These are phyloP conservation scores for Caenorhabditis imperialis DNA, from an alignment of 2,888 invertebrate species.

Conservation along the genomic window DNA sequence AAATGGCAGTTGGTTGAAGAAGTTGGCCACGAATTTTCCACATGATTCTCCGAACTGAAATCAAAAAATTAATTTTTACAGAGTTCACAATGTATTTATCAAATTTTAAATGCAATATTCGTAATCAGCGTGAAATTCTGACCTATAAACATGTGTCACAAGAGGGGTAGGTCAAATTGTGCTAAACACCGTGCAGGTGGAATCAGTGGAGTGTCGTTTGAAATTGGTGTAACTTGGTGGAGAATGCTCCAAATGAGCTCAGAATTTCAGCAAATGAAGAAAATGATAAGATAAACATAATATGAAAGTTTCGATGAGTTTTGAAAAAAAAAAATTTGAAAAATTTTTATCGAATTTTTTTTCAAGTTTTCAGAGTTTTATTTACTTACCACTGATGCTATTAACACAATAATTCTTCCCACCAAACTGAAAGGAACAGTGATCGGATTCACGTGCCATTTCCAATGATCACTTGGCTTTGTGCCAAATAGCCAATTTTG, in stretches of 20 bases:
- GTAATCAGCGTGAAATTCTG: no score
- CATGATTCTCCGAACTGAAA: constrained; percentile 47
- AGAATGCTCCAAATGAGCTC: no score
- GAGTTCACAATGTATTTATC: not conserved
- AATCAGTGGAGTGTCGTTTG: no score
- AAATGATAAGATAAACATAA: no score
- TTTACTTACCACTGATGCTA: constrained; percentile 28
- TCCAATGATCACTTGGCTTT: constrained; percentile 25
- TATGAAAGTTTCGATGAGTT: no score
- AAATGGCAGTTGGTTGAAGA: constrained; percentile 21
- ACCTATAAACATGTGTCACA: no score
- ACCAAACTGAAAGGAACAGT: constrained; percentile 47
- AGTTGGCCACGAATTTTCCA: constrained; percentile 26
- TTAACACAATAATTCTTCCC: constrained; percentile 28
- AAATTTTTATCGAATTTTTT: constrained; percentile 5
- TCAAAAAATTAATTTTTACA: not conserved
- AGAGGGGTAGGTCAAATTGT: no score
- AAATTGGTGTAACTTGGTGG: no score
- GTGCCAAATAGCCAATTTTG: constrained; percentile 16
- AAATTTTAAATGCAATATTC: constrained; percentile 1
- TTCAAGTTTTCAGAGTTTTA: not conserved
- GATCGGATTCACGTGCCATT: constrained; percentile 53
- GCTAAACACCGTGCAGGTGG: no score
- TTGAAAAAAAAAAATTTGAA: no score
- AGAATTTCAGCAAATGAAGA: no score